Evolutionary conservation across 2,113 vertebrate species (phyloP).

Genomic region (Cyanocitta stelleri): DNA sequence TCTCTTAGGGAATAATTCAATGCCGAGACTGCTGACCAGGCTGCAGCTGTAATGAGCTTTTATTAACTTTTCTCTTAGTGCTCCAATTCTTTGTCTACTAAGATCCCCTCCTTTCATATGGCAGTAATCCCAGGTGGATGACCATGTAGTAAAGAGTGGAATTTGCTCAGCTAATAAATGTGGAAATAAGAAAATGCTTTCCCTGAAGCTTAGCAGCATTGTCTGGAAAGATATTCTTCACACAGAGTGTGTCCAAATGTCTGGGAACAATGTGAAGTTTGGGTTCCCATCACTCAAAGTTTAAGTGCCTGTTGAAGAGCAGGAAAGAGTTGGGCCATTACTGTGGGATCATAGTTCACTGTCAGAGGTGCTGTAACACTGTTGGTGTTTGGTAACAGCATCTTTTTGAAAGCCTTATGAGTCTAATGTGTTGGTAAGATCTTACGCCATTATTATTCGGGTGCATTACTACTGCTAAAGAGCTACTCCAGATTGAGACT

Average conservation of each 20-base stretch:
- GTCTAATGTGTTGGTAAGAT: not conserved
- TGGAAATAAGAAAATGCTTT: conserved; percentile 63
- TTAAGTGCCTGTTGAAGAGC: not conserved
- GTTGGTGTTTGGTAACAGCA: not conserved
- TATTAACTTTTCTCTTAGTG: conserved; percentile 27
- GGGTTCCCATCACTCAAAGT: conserved; percentile 8
- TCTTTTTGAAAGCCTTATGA: not conserved
- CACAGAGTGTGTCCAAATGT: not conserved
- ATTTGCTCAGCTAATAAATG: conserved; percentile 47
- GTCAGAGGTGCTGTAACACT: not conserved
- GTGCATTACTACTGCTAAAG: not conserved
- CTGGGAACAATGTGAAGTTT: conserved; percentile 43
- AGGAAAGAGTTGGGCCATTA: not conserved
- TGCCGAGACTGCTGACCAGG: not conserved
- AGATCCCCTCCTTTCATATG: not conserved
- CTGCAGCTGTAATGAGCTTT: conserved; percentile 14
- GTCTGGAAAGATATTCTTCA: conserved; percentile 35
- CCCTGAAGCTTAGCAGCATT: conserved; percentile 50
- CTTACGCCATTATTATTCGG: not conserved
- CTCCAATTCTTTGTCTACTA: not conserved
- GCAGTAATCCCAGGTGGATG: conserved; percentile 26
- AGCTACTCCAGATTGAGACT: not conserved
- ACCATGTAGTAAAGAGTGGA: conserved; percentile 2
- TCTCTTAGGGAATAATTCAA: conserved; percentile 20
- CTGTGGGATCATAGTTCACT: not conserved